A percentile compares a stretch with the other conserved stretches of the same genome.
Conservation (phyloP, 2,113 vertebrate species). For the Herpetotheres cachinnans region DNA sequence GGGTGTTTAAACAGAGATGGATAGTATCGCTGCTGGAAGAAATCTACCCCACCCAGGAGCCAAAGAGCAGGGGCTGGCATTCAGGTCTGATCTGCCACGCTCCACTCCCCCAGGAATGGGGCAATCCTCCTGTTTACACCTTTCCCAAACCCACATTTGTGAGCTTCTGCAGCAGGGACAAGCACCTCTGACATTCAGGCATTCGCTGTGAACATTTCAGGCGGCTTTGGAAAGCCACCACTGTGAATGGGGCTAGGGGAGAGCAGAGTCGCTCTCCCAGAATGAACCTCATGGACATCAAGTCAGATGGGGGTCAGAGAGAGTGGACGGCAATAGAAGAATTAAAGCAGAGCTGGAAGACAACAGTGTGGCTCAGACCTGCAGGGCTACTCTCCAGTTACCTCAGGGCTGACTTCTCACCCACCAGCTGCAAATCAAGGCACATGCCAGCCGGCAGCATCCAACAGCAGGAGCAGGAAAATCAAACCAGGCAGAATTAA, state of each 20-base stretch:
- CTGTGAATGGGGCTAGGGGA: neutral
- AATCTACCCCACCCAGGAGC: neutral
- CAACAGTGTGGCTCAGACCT: neutral
- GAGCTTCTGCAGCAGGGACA: neutral
- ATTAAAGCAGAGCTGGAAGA: neutral
- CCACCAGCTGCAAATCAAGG: neutral
- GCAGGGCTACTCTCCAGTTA: neutral
- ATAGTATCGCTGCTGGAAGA: neutral
- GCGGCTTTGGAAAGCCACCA: neutral
- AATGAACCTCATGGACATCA: neutral
- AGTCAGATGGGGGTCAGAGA: fast-evolving
- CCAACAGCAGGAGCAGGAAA: neutral
- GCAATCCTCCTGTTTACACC: neutral
- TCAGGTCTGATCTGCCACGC: neutral
- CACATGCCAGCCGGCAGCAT: neutral
- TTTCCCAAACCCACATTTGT: neutral
- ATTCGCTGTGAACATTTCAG: neutral
- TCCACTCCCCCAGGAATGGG: neutral
- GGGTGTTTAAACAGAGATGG: neutral
- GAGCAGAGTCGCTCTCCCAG: neutral
- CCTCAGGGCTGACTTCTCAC: neutral
- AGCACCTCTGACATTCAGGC: neutral
- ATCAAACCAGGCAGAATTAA: neutral
- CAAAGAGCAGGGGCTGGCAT: neutral
- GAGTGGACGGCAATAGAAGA: neutral